Evolutionary conservation across 2,113 vertebrate genomes (phyloP).

Genomic region (Mormyrus iriodes): DNA sequence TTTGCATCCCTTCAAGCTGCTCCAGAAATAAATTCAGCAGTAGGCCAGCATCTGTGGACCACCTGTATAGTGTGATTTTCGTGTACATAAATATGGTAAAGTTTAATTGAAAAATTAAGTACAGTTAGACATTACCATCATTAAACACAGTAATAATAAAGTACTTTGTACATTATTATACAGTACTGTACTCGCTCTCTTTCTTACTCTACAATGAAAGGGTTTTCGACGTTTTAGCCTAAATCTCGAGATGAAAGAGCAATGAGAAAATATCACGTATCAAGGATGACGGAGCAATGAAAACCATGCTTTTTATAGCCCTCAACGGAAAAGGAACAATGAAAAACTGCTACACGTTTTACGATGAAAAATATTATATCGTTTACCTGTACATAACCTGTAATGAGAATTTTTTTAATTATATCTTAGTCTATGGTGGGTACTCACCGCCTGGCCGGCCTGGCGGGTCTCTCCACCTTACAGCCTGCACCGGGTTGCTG

Average conservation of each 20-base stretch:
- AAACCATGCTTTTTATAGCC: not conserved
- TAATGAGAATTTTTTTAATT: not conserved
- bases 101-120: too few relatives aligned
- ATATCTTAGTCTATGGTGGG: not conserved
- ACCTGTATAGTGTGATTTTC: too few relatives aligned
- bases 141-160: too few relatives aligned
- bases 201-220: not conserved
- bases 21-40: too few relatives aligned
- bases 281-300: not conserved
- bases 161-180: too few relatives aligned
- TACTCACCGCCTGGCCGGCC: not conserved
- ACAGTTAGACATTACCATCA: too few relatives aligned
- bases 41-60: too few relatives aligned
- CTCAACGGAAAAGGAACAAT: not conserved
- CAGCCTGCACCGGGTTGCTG: too few relatives aligned
- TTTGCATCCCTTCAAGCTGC: not conserved
- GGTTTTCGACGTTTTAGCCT: not conserved
- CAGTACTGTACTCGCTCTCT: too few relatives aligned
- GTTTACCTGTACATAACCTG: not conserved
- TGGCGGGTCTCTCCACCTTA: too few relatives aligned
- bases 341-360: not conserved
- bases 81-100: too few relatives aligned
- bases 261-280: not conserved
- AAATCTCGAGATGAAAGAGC: not conserved
- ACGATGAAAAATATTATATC: not conserved